These are phyloP conservation scores for Trichoplusia ni DNA, from an alignment of 1,140 invertebrate species.

Conservation along the genomic window DNA sequence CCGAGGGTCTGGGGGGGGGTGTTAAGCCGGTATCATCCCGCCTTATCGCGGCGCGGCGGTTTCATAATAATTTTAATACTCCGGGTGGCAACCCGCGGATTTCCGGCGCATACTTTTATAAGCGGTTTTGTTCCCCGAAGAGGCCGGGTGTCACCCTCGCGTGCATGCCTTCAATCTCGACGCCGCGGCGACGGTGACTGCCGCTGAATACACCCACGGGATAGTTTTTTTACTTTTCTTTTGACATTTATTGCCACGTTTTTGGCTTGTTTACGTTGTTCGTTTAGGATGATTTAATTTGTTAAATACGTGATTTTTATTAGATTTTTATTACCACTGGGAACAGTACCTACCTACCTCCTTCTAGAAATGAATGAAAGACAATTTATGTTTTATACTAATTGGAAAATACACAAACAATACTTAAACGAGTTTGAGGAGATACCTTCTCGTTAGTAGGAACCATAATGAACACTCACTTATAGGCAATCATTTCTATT, in stretches of 20 bases:
- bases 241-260: conserved; percentile 50
- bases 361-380: too few species aligned
- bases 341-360: too few species aligned
- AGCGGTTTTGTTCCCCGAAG: conserved; percentile 55
- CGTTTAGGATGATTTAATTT: conserved; percentile 25
- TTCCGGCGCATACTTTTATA: conserved; percentile 64
- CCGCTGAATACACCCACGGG: conserved; percentile 59
- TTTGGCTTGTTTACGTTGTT: conserved; percentile 33
- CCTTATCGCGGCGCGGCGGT: conserved; percentile 67
- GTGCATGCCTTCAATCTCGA: conserved; percentile 56
- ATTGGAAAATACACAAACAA: too few species aligned
- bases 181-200: conserved; percentile 40
- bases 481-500: conserved; percentile 10
- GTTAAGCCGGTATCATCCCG: conserved; percentile 76
- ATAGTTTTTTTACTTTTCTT: conserved; percentile 61
- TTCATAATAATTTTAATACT: conserved; percentile 81
- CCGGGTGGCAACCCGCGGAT: conserved; percentile 43
- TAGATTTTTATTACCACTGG: conserved; percentile 16
- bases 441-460: not conserved
- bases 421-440: too few species aligned
- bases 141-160: conserved; percentile 54
- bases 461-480: conserved; percentile 1
- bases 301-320: conserved; percentile 28
- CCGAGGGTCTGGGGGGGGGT: conserved; percentile 35
- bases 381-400: too few species aligned